phyloP scores from a whole-genome alignment of 1,140 invertebrate genomes.

The Brachionus rubens region DNA sequence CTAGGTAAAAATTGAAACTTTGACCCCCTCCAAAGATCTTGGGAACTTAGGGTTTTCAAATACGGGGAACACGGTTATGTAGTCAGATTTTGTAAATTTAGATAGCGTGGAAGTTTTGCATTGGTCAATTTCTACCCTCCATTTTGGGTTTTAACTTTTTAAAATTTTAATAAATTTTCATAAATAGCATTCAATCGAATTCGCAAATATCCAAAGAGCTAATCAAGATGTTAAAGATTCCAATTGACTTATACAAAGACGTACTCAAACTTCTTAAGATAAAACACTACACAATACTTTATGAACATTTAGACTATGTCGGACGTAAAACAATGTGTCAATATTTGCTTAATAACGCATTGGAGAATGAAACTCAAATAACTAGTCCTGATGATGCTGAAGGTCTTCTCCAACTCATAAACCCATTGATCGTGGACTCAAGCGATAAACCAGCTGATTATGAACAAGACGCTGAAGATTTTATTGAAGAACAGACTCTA shows the following conservation, averaged over 20 bases:
- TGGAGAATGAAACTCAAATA: slow-evolving; percentile 82
- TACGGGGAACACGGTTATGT: too few species aligned
- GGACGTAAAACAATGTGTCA: slow-evolving; percentile 80
- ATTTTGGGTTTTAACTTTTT: background rate
- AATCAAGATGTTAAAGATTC: slow-evolving; percentile 85
- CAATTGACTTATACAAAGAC: slow-evolving; percentile 87
- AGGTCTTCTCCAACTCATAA: slow-evolving; percentile 64
- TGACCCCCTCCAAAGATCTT: too few species aligned
- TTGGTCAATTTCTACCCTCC: background rate
- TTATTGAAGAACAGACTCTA: slow-evolving; percentile 90
- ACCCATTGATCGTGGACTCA: slow-evolving; percentile 82
- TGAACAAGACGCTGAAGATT: slow-evolving; percentile 82
- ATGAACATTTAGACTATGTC: slow-evolving; percentile 82
- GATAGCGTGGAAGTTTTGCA: too few species aligned
- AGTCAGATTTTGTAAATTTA: too few species aligned
- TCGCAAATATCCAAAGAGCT: slow-evolving; percentile 83
- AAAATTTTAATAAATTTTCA: slow-evolving; percentile 26
- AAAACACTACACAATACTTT: slow-evolving; percentile 76
- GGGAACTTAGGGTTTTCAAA: too few species aligned
- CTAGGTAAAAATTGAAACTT: too few species aligned
- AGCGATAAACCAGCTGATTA: slow-evolving; percentile 65
- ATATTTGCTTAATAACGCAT: slow-evolving; percentile 79
- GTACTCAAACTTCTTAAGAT: slow-evolving; percentile 65
- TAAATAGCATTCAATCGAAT: slow-evolving; percentile 65
- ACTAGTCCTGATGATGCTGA: slow-evolving; percentile 75